These are phyloP conservation scores for Oegoconia quadripuncta DNA, from an alignment of 2,888 invertebrate genomes.

Conservation along the genomic window DNA sequence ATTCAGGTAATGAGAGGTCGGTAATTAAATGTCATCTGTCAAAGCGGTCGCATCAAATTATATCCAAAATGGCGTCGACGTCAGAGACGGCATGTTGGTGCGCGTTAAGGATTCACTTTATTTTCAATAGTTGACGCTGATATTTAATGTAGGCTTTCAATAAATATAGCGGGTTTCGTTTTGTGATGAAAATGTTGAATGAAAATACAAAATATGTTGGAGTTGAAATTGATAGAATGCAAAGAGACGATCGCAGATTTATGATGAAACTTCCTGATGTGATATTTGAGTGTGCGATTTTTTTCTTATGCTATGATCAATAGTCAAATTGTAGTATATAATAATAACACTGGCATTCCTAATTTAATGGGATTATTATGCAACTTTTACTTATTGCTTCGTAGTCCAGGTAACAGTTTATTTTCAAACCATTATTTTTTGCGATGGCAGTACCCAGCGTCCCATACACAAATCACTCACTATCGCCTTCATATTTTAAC, in stretches of 20 bases:
- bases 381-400: too few relatives aligned
- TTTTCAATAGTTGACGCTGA: conserved; percentile 32
- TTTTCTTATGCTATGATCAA: too few relatives aligned
- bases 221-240: not conserved
- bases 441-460: conserved; percentile 25
- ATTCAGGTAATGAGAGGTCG: conserved; percentile 74
- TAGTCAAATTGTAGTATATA: too few relatives aligned
- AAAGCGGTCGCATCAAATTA: conserved; percentile 70
- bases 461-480: conserved; percentile 61
- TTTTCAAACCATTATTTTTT: conserved; percentile 28
- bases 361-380: too few relatives aligned
- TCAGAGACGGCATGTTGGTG: conserved; percentile 27
- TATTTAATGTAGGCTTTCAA: not conserved
- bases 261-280: too few relatives aligned
- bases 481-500: conserved; percentile 58
- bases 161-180: not conserved
- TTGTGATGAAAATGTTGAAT: not conserved
- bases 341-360: too few relatives aligned
- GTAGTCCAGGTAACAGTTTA: not conserved
- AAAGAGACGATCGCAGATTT: too few relatives aligned
- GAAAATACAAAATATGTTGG: not conserved
- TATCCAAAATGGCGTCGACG: conserved; percentile 63
- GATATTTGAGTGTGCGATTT: too few relatives aligned
- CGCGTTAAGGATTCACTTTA: conserved; percentile 44
- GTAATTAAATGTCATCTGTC: conserved; percentile 77